Percentiles rank a stretch among this genome's conserved stretches.
phyloP scores from a whole-genome alignment of 2,797 vertebrate genomes.

The Heterohyrax brucei region DNA sequence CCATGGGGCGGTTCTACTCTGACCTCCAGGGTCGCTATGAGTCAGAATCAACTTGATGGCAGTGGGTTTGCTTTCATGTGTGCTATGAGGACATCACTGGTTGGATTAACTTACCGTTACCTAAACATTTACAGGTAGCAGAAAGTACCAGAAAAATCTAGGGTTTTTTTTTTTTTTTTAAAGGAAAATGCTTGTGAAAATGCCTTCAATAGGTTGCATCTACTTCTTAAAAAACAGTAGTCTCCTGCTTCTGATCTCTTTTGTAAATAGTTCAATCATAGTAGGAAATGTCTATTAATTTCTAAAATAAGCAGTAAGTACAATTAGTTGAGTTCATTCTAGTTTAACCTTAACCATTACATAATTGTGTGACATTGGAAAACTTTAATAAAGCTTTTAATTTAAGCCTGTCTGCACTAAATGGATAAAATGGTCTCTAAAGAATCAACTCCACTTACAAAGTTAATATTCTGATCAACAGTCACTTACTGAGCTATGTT shows the following conservation, averaged over 20 bases:
- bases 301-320: neutral
- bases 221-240: constrained; percentile 21
- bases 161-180: neutral
- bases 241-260: neutral
- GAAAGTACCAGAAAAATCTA: constrained; percentile 39
- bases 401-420: neutral
- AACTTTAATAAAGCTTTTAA: neutral
- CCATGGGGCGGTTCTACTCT: too few relatives aligned
- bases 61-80: too few relatives aligned
- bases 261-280: neutral
- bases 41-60: too few relatives aligned
- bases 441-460: neutral
- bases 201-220: neutral
- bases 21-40: too few relatives aligned
- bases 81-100: neutral
- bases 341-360: neutral
- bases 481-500: neutral
- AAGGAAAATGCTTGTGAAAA: constrained; percentile 1
- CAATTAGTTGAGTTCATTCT: neutral
- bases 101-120: neutral
- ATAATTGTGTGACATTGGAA: neutral
- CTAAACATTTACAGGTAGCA: neutral
- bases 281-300: neutral
- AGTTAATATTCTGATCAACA: neutral
- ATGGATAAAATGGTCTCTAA: neutral